phyloP scores from a whole-genome alignment of 1,140 invertebrate species.

The Platyura marginata region DNA sequence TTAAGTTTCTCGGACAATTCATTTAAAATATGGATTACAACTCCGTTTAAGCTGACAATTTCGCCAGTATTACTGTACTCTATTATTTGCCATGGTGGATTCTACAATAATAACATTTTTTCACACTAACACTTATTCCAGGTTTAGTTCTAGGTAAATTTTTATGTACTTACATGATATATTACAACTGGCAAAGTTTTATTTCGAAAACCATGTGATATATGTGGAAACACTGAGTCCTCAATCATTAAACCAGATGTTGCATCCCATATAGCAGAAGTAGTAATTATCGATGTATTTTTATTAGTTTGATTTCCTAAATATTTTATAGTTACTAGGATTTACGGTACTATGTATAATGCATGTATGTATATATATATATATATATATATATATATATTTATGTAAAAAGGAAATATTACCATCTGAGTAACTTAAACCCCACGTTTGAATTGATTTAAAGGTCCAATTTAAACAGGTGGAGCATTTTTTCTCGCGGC shows the following conservation, averaged over 20 bases:
- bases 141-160: background rate
- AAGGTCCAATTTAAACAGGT: constrained; percentile 46
- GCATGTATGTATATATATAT: background rate
- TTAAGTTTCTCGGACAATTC: constrained; percentile 61
- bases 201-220: constrained; percentile 58
- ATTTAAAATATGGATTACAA: constrained; percentile 63
- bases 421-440: constrained; percentile 12
- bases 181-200: constrained; percentile 44
- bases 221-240: constrained; percentile 61
- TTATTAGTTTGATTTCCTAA: background rate
- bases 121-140: background rate
- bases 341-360: background rate
- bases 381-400: no score
- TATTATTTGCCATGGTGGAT: constrained; percentile 69
- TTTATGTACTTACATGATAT: constrained; percentile 37
- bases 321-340: background rate
- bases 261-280: constrained; percentile 46
- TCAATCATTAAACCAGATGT: constrained; percentile 34
- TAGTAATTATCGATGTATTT: background rate
- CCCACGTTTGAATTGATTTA: constrained; percentile 48
- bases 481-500: constrained; percentile 32
- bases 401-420: no score
- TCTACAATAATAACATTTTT: constrained; percentile 31
- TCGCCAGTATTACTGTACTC: constrained; percentile 32
- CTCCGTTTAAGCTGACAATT: constrained; percentile 36